Conservation (phyloP, 2,797 vertebrate genomes). For the Lutjanus argentimaculatus region DNA sequence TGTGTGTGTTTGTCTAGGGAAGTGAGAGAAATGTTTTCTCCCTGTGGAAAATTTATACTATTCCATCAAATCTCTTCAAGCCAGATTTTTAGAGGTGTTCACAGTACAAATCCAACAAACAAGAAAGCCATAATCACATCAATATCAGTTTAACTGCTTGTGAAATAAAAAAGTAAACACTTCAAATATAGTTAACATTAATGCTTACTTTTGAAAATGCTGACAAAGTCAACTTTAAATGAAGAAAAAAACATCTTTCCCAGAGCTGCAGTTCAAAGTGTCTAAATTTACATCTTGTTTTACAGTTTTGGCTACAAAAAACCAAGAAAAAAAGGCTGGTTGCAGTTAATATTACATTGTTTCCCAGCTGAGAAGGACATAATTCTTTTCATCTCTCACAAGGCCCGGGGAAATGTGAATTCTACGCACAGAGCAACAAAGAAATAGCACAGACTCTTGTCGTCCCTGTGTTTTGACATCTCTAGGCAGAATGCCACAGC, state of each 20-base stretch:
- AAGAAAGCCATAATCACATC: conserved; percentile 30
- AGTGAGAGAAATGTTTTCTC: conserved; percentile 23
- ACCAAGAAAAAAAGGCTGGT: conserved; percentile 14
- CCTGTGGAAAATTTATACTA: conserved; percentile 35
- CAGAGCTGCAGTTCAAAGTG: conserved; percentile 61
- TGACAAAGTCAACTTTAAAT: conserved; percentile 54
- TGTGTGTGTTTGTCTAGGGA: conserved; percentile 24
- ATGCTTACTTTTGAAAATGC: conserved; percentile 41
- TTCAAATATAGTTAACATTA: conserved; percentile 36
- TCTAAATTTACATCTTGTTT: conserved; percentile 70
- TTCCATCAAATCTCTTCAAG: conserved; percentile 35
- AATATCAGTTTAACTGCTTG: conserved; percentile 36
- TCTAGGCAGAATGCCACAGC: conserved; percentile 78
- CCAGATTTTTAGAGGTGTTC: background rate
- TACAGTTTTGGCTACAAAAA: conserved; percentile 50
- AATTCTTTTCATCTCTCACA: conserved; percentile 73
- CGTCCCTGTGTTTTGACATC: conserved; percentile 80
- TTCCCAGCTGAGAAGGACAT: conserved; percentile 71
- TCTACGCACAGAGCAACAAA: conserved; percentile 65
- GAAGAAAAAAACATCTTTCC: conserved; percentile 33
- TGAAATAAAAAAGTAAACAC: conserved; percentile 35
- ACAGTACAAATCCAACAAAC: background rate
- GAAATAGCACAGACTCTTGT: conserved; percentile 66
- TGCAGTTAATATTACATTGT: conserved; percentile 69
- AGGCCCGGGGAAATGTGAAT: conserved; percentile 72